phyloP scores from a whole-genome alignment of 2,888 invertebrate genomes.

The Anarsia innoxiella region DNA sequence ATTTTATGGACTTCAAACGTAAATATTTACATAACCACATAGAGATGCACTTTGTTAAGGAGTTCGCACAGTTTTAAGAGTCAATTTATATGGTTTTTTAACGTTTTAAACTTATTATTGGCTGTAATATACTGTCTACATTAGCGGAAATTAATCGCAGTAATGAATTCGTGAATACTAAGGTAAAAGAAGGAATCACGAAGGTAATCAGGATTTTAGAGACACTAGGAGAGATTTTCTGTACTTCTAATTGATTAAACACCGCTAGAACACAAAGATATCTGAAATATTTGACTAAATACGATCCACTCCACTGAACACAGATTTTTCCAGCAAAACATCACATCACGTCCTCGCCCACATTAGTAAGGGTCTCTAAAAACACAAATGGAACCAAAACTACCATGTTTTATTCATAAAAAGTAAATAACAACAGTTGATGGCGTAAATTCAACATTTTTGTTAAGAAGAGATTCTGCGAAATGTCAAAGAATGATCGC shows the following conservation, averaged over 20 bases:
- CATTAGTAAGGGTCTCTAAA: conserved; percentile 14
- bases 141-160: too few species aligned
- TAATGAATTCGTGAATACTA: too few species aligned
- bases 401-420: conserved; percentile 48
- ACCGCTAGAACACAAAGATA: conserved; percentile 3
- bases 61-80: not conserved
- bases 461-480: conserved; percentile 32
- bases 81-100: too few species aligned
- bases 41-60: not conserved
- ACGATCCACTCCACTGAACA: conserved; percentile 3
- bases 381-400: conserved; percentile 19
- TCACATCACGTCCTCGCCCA: conserved; percentile 17
- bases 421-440: conserved; percentile 29
- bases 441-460: conserved; percentile 39
- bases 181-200: too few species aligned
- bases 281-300: conserved; percentile 12
- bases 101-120: too few species aligned
- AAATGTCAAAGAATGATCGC: conserved; percentile 59
- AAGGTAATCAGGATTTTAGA: not conserved
- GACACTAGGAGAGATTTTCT: not conserved
- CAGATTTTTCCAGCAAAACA: conserved; percentile 15
- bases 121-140: too few species aligned
- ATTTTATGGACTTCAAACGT: conserved; percentile 4
- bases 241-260: not conserved
- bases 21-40: conserved; percentile 5